Evolutionary conservation across 2,797 vertebrate species (phyloP), one percentile per base, ranked within the genome.

Genomic region (Arctocebus calabarensis): DNA sequence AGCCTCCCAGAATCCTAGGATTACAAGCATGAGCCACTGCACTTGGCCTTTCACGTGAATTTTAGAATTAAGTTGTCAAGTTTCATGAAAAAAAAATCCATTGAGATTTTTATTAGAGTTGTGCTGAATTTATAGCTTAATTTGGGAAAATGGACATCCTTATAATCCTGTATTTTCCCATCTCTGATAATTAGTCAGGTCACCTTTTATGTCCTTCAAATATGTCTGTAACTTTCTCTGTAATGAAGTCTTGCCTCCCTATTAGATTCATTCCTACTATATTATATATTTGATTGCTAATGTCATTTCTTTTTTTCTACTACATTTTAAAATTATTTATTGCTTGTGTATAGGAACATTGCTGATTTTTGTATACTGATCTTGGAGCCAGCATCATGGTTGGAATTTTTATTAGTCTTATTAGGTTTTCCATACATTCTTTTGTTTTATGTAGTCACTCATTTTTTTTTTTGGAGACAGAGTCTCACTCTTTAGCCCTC

Each of bases 11-110:
- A 52, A 52, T 52, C 14, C 48, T 52, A 52, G 14, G 48, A 52
- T 52, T 52, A 52, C 48, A 52, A 14, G 48, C 48, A 52, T 52
- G 48, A 52, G 48, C 48, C 48, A 52, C 48, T 52, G 14, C 48
- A 52, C 14, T 52, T 52, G 48, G 48, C 14, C 68, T 86, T 89
- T 82, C 86, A 86, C 45, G 74, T 86, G 43, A 71, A 71, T 77
- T 90, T 87, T 90, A 87, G n/a, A 83, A 78, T 66, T 90, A 71
- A 90, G 17, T 23, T 83, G 17, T 78, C 48, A 78, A 83, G 13
- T 93, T 86, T 48, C 77, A 90, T 17, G 57, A 55, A 84, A 77
- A 81, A 70, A 81, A 75, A 43, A 25, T 75, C 34, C 71, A 70
- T 48, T 83, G 45, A 68, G 52, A 52, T 86, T 86, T 66, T 74